Conservation (phyloP, 2,888 invertebrate species). For the Dryomyza anilis region DNA sequence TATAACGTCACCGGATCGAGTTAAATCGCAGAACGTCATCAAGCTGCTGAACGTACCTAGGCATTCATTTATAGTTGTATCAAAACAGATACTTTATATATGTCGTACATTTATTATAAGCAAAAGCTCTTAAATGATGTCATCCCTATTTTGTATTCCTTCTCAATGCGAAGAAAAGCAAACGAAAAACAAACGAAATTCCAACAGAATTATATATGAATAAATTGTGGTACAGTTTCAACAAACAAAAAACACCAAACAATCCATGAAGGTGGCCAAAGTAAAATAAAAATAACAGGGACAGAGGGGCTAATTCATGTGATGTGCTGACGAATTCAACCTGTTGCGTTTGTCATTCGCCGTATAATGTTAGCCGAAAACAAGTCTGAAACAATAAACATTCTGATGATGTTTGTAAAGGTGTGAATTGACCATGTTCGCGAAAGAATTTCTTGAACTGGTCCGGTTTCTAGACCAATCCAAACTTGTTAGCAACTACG, state of each 20-base stretch:
- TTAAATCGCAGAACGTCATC: not conserved
- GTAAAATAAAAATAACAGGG: not conserved
- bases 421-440: too few relatives aligned
- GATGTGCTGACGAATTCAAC: not conserved
- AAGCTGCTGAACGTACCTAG: too few relatives aligned
- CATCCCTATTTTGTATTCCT: constrained; percentile 23
- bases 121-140: constrained; percentile 14
- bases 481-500: too few relatives aligned
- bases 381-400: too few relatives aligned
- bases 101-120: not conserved
- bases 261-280: not conserved
- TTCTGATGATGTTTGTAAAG: too few relatives aligned
- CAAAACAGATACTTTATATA: not conserved
- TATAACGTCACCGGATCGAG: not conserved
- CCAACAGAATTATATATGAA: not conserved
- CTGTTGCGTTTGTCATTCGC: not conserved
- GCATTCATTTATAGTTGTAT: not conserved
- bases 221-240: constrained; percentile 4
- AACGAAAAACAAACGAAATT: not conserved
- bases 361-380: too few relatives aligned
- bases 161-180: not conserved
- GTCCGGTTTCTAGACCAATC: too few relatives aligned
- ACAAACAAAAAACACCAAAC: not conserved
- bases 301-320: not conserved
- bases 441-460: too few relatives aligned